Percentiles rank a stretch among this genome's conserved stretches.
These are phyloP conservation scores for Chionodraco myersi DNA, from an alignment of 2,113 vertebrate genomes.

Conservation along the genomic window DNA sequence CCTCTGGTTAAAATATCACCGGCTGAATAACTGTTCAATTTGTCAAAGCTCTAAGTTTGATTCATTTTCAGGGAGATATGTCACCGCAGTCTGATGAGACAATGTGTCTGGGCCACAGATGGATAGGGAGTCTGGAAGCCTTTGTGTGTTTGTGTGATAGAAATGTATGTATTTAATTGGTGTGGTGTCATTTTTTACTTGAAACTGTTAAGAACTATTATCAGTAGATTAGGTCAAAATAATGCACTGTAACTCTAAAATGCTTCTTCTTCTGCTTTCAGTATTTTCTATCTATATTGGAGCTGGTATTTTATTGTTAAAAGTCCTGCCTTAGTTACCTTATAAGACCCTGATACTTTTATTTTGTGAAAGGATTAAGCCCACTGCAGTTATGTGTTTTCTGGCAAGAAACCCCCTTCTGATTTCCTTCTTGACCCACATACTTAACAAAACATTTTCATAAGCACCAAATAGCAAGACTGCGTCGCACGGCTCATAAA, in stretches of 20 bases:
- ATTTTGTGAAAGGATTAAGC: constrained; percentile 10
- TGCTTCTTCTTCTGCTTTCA: not conserved
- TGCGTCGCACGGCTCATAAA: constrained; percentile 27
- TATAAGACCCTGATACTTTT: not conserved
- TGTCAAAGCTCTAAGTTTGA: constrained; percentile 1
- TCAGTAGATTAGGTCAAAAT: not conserved
- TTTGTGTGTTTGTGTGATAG: not conserved
- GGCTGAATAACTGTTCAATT: not conserved
- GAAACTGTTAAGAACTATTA: not conserved
- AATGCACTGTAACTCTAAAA: constrained; percentile 5
- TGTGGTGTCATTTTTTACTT: not conserved
- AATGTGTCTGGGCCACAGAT: constrained; percentile 19
- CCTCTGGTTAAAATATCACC: not conserved
- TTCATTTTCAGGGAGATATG: not conserved
- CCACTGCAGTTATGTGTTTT: not conserved
- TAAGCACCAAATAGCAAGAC: not conserved
- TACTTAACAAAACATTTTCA: constrained; percentile 30
- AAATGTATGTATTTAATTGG: not conserved
- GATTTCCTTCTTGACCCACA: constrained; percentile 46
- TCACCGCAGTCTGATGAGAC: constrained; percentile 16
- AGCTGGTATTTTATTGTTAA: not conserved
- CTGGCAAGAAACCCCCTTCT: not conserved
- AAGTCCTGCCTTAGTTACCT: not conserved
- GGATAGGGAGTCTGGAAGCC: not conserved
- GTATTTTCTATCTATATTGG: not conserved